phyloP scores from a whole-genome alignment of 2,113 vertebrate genomes.

The Saccopteryx leptura region DNA sequence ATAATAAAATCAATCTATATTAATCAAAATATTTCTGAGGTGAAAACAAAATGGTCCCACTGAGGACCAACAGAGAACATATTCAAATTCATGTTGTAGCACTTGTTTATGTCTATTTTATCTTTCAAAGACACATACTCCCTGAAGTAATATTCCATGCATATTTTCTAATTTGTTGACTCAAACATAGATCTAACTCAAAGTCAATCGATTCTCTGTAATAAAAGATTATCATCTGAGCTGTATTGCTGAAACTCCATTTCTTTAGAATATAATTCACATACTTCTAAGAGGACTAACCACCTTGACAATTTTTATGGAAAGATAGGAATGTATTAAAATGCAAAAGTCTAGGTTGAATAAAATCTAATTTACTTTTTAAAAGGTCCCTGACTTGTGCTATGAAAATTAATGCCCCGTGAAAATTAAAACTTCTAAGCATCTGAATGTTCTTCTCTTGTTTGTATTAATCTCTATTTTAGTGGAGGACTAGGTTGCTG shows the following conservation, averaged over 20 bases:
- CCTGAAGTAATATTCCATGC: not conserved
- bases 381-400: conserved; percentile 58
- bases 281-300: conserved; percentile 31
- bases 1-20: not conserved
- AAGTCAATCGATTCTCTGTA: not conserved
- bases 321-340: conserved; percentile 54
- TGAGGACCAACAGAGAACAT: not conserved
- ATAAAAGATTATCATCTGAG: not conserved
- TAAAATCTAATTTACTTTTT: conserved; percentile 77
- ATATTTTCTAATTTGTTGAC: not conserved
- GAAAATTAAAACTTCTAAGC: conserved; percentile 73
- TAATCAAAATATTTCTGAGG: not conserved
- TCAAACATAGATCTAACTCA: not conserved
- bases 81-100: not conserved
- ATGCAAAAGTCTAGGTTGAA: conserved; percentile 59
- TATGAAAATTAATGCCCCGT: conserved; percentile 73
- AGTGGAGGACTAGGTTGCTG: not conserved
- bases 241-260: not conserved
- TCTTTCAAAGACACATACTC: not conserved
- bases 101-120: not conserved
- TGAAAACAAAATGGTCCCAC: not conserved
- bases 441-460: conserved; percentile 38
- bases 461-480: conserved; percentile 66
- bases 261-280: conserved; percentile 46
- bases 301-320: conserved; percentile 39